phyloP scores from a whole-genome alignment of 1,140 invertebrate species.

The Drosophila persimilis region DNA sequence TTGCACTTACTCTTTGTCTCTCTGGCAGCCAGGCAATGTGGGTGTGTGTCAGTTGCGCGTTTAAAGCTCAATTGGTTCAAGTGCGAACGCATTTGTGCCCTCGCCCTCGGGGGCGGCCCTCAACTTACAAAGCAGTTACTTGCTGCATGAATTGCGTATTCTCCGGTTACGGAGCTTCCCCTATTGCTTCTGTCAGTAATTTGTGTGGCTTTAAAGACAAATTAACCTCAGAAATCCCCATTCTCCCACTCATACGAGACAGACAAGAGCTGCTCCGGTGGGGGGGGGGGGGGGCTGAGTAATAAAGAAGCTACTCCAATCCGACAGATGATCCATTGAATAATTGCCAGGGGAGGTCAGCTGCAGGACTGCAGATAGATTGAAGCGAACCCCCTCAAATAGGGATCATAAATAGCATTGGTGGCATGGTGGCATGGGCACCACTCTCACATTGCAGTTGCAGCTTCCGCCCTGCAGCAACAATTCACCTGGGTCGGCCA shows the following conservation, averaged over 20 bases:
- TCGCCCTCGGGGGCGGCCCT: background rate
- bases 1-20: constrained; percentile 23
- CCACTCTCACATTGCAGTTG: background rate
- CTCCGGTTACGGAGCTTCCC: background rate
- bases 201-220: constrained; percentile 40
- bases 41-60: constrained; percentile 35
- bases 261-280: constrained; percentile 2
- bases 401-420: too few species aligned
- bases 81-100: constrained; percentile 59
- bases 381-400: background rate
- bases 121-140: constrained; percentile 13
- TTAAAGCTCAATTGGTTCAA: constrained; percentile 75
- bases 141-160: constrained; percentile 13
- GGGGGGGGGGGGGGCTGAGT: constrained; percentile 9
- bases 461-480: constrained; percentile 23
- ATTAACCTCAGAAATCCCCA: constrained; percentile 42
- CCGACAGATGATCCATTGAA: constrained; percentile 44
- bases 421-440: too few species aligned
- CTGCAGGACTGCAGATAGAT: constrained; percentile 16
- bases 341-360: constrained; percentile 49
- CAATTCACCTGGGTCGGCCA: constrained; percentile 24
- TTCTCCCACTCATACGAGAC: too few species aligned
- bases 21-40: too few species aligned
- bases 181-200: constrained; percentile 21
- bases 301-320: constrained; percentile 39